Percentiles rank a stretch among this genome's conserved stretches.
phyloP scores from a whole-genome alignment of 2,888 invertebrate species.

The Hydroisotoma schaefferi region DNA sequence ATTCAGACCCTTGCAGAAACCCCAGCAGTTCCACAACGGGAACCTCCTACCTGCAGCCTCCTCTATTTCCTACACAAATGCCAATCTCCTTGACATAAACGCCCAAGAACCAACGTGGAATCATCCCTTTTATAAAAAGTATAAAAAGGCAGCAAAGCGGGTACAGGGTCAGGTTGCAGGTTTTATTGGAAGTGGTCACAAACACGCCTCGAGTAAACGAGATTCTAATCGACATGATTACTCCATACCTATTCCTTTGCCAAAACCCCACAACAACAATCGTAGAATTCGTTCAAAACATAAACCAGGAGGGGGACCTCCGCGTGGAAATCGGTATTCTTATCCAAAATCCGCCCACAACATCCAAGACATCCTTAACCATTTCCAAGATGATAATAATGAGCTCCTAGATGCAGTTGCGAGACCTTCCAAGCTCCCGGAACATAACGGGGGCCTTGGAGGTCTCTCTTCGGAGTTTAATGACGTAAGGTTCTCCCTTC shows the following conservation, averaged over 20 bases:
- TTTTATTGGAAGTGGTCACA: conserved; percentile 2
- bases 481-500: conserved; percentile 43
- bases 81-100: not conserved
- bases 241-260: conserved; percentile 21
- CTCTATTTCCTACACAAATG: not conserved
- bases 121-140: conserved; percentile 7
- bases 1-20: no score
- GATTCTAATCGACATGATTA: conserved; percentile 9
- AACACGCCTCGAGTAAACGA: not conserved
- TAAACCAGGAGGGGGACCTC: no score
- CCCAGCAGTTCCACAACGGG: no score
- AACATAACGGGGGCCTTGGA: not conserved
- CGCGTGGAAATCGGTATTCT: conserved; percentile 26
- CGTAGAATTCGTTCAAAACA: not conserved
- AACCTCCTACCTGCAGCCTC: not conserved
- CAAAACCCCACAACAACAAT: not conserved
- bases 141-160: not conserved
- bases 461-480: conserved; percentile 42
- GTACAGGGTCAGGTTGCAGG: conserved; percentile 6
- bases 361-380: conserved; percentile 48
- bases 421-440: conserved; percentile 14
- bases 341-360: conserved; percentile 48
- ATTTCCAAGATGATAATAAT: conserved; percentile 38
- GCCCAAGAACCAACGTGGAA: conserved; percentile 7
- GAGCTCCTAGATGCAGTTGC: conserved; percentile 21